Base-by-base conservation (phyloP, 30 jellyfish, hydroid and myxozoan genomes). In the Chironex yamaguchii region DNA sequence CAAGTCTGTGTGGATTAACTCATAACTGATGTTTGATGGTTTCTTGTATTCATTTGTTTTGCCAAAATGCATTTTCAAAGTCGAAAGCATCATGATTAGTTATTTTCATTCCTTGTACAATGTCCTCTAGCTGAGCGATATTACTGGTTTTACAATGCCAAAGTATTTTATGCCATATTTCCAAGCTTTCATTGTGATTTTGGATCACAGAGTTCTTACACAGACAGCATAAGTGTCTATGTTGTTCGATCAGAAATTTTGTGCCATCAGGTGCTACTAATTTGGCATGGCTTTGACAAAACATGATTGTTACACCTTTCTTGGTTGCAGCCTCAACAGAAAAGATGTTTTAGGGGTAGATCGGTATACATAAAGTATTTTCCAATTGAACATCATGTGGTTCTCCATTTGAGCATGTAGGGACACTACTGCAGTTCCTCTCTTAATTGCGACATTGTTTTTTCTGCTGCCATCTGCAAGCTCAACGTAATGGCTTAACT, bases 391-490 rank as follows among this genome's bases (percentile, higher is more conserved):
- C 92, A 29, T 89, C 25, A 28, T 34, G 86, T 2, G 31, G 0
- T 0, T 80, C 69, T 2, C 96, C 96, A 2, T 54, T 0, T 0
- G 0, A 6, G 96, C 22, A 0, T 0, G 70, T 0, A 88, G 66
- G 29, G 68, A 3, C 12, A 88, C 29, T 32, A 36, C 48, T 22
- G 51, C 88, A 36, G 89, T 79, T 24, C 96, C 90, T 67, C 81
- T 53, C 51, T 89, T 82, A 76, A 2, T 52, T 27, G 96, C 97
- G 20, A 89, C 82, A 52, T 82, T 82, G 67, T 82, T 89, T 26
- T 86, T 12, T 34, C 84, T 67, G 33, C 92, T 20, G 17, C 97
- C 96, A 70, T 87, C 70, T 32, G 95, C 96, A 9, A 79, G 75
- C 50, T 79, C 89, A 0, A 76, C 63, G 33, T 1, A 76, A 65